Percentiles rank a stretch among this genome's conserved stretches.
Evolutionary conservation across 2,113 vertebrate genomes (phyloP).

Genomic region (Myiagra hebetior): DNA sequence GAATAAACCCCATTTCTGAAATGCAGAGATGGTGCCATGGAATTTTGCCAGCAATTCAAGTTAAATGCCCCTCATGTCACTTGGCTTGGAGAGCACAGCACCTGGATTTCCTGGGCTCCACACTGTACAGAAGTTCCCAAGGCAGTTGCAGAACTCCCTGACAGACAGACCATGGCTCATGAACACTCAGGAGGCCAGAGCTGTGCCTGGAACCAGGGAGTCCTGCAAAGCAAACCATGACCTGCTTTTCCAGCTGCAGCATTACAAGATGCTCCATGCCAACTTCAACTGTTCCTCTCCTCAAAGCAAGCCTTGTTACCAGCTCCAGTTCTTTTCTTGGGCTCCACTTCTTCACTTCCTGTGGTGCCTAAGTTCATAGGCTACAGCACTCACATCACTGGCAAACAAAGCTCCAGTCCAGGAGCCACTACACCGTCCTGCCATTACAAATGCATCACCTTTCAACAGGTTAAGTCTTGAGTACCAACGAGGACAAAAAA

Average conservation of each 20-base stretch:
- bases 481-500: neutral
- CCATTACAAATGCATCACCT: neutral
- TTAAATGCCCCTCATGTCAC: fast-evolving
- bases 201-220: fast-evolving
- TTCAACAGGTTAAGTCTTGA: fast-evolving
- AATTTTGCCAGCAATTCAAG: neutral
- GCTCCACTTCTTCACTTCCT: neutral
- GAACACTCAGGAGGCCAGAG: fast-evolving
- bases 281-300: neutral
- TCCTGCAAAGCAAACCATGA: neutral
- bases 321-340: neutral
- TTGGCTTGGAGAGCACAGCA: neutral
- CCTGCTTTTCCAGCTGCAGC: fast-evolving
- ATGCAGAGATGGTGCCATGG: fast-evolving
- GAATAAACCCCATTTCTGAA: fast-evolving
- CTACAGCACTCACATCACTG: neutral
- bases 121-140: fast-evolving
- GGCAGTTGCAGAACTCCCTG: neutral
- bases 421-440: neutral
- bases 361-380: fast-evolving
- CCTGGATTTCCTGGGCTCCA: neutral
- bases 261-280: neutral
- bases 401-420: neutral
- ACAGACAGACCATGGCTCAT: fast-evolving
- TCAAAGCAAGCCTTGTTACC: neutral